Conservation (phyloP, 2,888 invertebrate species). For the Blera fallax region DNA sequence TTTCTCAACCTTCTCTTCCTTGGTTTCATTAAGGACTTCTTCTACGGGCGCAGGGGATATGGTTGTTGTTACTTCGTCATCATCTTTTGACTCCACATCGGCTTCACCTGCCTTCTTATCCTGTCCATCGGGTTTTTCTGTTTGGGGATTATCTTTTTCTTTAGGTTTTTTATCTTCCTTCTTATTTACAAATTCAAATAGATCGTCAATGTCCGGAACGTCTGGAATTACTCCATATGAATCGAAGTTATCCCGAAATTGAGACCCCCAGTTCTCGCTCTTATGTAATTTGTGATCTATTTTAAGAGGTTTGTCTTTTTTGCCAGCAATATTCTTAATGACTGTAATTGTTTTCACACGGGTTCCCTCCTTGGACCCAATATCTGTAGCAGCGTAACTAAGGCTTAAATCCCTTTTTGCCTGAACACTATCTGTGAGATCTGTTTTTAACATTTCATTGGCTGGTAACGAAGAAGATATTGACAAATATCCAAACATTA, state of each 20-base stretch:
- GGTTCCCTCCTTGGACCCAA: constrained; percentile 80
- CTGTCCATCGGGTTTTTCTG: not conserved
- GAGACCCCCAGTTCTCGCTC: constrained; percentile 79
- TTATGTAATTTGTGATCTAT: constrained; percentile 79
- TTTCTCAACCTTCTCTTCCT: constrained; percentile 77
- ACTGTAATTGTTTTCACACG: constrained; percentile 81
- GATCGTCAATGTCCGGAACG: constrained; percentile 80
- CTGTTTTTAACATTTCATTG: not conserved
- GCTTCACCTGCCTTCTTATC: constrained; percentile 16
- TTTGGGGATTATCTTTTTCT: constrained; percentile 22
- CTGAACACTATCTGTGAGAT: constrained; percentile 71
- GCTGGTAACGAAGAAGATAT: constrained; percentile 23
- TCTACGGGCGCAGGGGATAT: constrained; percentile 24
- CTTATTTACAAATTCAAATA: constrained; percentile 79
- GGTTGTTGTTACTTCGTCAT: constrained; percentile 13
- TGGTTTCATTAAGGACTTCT: constrained; percentile 59
- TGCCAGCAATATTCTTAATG: constrained; percentile 79
- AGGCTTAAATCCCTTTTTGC: constrained; percentile 80
- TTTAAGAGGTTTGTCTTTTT: constrained; percentile 75
- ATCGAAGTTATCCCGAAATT: constrained; percentile 80
- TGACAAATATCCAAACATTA: constrained; percentile 30
- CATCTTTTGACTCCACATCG: constrained; percentile 16
- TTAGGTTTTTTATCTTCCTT: constrained; percentile 75
- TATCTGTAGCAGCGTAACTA: constrained; percentile 81
- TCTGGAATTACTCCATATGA: constrained; percentile 79